phyloP scores from a whole-genome alignment of 2,113 vertebrate species.

The Opisthocomus hoazin region DNA sequence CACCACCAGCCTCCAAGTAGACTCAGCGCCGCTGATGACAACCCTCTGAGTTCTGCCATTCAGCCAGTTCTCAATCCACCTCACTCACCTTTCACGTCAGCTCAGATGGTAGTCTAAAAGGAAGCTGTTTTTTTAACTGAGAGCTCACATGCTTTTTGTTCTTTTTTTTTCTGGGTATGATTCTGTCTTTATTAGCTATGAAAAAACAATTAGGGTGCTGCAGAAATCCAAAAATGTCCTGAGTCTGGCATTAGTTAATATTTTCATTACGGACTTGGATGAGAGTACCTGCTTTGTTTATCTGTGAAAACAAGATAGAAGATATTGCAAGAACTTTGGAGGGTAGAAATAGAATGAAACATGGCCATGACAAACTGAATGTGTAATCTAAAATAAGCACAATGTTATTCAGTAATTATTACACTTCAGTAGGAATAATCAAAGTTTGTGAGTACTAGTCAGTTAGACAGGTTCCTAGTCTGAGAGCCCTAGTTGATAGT shows the following conservation, averaged over 20 bases:
- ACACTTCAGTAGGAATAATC: neutral
- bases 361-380: neutral
- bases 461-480: neutral
- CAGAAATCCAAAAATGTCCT: neutral
- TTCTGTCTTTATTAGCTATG: neutral
- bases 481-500: neutral
- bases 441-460: neutral
- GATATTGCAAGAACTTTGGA: neutral
- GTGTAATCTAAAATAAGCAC: neutral
- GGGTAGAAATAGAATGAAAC: neutral
- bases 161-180: neutral
- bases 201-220: neutral
- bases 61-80: no score
- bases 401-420: neutral
- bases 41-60: no score
- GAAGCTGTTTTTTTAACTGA: neutral
- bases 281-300: neutral
- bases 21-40: no score
- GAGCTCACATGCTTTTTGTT: neutral
- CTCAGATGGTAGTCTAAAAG: neutral
- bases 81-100: no score
- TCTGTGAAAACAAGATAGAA: neutral
- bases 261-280: neutral
- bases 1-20: no score
- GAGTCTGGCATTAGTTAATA: neutral